Evolutionary conservation across 2,797 vertebrate genomes (phyloP).

Genomic region (Carapus acus): DNA sequence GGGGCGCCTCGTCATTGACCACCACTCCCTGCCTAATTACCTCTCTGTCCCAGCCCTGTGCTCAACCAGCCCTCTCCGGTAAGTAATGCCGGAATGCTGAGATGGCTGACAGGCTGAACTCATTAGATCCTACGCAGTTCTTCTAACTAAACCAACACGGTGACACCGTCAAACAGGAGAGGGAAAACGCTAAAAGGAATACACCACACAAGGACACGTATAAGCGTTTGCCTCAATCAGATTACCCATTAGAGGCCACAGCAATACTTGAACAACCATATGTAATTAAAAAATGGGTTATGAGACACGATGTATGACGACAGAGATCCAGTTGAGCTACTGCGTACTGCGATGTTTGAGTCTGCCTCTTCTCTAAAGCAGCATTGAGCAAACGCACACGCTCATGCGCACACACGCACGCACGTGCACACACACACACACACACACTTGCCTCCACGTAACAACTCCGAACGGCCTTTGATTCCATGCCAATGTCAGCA

Average conservation of each 20-base stretch:
- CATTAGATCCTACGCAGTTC: constrained; percentile 67
- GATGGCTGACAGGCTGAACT: constrained; percentile 62
- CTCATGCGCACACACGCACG: not conserved
- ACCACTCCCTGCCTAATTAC: constrained; percentile 71
- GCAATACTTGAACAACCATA: constrained; percentile 18
- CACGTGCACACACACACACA: constrained; percentile 15
- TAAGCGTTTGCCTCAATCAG: constrained; percentile 26
- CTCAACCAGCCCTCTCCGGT: constrained; percentile 64
- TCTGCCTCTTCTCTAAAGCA: constrained; percentile 37
- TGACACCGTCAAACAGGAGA: constrained; percentile 46
- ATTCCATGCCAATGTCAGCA: constrained; percentile 56
- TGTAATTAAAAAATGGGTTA: too few relatives aligned
- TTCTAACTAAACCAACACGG: constrained; percentile 62
- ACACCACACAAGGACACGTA: constrained; percentile 36
- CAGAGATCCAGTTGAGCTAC: too few relatives aligned
- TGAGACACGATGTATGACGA: too few relatives aligned
- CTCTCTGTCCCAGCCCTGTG: constrained; percentile 60
- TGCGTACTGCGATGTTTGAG: too few relatives aligned
- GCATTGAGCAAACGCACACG: constrained; percentile 35
- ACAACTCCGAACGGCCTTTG: constrained; percentile 48
- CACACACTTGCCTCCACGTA: not conserved
- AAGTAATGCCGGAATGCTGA: constrained; percentile 68
- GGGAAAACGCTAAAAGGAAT: constrained; percentile 45
- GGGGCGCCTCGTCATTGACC: constrained; percentile 68
- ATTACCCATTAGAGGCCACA: constrained; percentile 28